Conservation (phyloP, 2,797 vertebrate genomes). For the Buceros bicornis region DNA sequence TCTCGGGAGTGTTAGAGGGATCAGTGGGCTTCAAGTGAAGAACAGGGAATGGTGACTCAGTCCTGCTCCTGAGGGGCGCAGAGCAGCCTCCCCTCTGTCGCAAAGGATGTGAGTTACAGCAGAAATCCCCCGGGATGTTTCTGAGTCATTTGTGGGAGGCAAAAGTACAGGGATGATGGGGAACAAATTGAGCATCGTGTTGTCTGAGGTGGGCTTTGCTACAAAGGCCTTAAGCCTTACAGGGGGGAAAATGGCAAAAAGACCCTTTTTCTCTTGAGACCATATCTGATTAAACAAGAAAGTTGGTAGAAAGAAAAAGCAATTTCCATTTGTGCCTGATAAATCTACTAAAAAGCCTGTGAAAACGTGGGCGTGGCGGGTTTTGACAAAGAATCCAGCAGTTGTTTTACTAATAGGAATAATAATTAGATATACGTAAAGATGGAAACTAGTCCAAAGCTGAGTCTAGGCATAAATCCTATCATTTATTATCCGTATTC, state of each 20-base stretch:
- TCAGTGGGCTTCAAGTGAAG: neutral
- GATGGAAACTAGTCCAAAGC: neutral
- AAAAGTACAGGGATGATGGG: neutral
- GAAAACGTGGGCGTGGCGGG: neutral
- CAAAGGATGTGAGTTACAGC: neutral
- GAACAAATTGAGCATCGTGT: neutral
- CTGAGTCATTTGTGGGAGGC: neutral
- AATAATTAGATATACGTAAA: neutral
- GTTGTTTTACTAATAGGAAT: neutral
- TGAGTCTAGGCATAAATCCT: neutral
- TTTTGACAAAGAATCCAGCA: neutral
- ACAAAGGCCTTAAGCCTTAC: neutral
- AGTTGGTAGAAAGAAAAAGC: neutral
- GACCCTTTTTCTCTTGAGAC: neutral
- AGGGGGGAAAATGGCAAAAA: neutral
- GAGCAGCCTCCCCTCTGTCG: rapidly evolving
- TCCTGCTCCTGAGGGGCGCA: neutral
- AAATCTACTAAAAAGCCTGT: neutral
- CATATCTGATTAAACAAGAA: neutral
- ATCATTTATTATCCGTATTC: conserved; percentile 65
- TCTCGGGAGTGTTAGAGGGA: rapidly evolving
- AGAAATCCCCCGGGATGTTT: rapidly evolving
- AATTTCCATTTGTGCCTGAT: neutral
- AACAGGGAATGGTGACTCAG: neutral
- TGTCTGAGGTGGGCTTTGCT: neutral